phyloP scores from a whole-genome alignment of 2,888 invertebrate genomes.

The Spisula subtruncata region DNA sequence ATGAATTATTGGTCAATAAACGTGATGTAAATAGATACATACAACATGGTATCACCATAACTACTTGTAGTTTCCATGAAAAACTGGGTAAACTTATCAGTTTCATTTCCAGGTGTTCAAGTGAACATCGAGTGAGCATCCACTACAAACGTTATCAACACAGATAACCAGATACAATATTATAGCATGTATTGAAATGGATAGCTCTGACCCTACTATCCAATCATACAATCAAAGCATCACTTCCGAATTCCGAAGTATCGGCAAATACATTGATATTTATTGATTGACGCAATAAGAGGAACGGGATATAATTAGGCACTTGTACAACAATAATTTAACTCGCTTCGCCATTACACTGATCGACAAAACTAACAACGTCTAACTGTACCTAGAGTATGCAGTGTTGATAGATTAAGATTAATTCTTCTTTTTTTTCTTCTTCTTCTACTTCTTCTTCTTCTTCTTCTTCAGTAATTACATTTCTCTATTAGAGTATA shows the following conservation, averaged over 20 bases:
- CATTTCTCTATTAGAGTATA: no score
- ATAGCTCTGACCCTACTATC: background rate
- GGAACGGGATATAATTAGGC: background rate
- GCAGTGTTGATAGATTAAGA: no score
- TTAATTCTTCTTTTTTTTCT: no score
- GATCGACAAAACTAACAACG: no score
- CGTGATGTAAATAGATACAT: background rate
- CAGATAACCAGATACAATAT: background rate
- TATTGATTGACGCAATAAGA: background rate
- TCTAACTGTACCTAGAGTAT: no score
- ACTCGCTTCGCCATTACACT: background rate
- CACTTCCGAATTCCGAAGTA: no score
- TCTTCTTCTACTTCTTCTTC: no score
- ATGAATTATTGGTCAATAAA: no score
- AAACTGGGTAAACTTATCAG: background rate
- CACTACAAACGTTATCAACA: background rate
- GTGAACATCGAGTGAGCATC: no score
- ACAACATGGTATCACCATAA: background rate
- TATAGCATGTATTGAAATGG: background rate
- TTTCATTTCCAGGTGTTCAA: background rate
- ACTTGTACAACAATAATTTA: background rate
- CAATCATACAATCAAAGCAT: no score
- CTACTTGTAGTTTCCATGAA: background rate
- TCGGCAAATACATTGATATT: background rate
- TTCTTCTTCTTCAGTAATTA: no score